These are phyloP conservation scores for Pegoplata infirma DNA, from an alignment of 2,888 invertebrate species.

Conservation along the genomic window DNA sequence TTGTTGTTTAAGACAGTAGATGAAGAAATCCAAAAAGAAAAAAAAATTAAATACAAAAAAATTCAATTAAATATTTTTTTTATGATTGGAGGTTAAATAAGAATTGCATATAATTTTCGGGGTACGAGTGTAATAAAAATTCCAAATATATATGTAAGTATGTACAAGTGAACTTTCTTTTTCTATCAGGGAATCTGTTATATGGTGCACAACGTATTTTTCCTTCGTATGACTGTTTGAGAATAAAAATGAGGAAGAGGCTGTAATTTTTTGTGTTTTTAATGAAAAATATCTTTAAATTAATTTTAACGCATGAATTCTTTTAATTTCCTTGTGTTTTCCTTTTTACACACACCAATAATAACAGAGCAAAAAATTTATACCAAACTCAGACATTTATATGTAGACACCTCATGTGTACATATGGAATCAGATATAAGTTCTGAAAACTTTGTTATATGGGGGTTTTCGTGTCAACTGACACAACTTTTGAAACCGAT, in stretches of 20 bases:
- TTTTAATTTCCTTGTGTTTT: slow-evolving; percentile 65
- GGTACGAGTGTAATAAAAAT: slow-evolving; percentile 44
- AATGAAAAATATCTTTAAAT: slow-evolving; percentile 64
- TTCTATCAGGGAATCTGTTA: too few relatives aligned
- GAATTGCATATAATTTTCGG: slow-evolving; percentile 37
- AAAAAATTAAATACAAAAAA: slow-evolving; percentile 24
- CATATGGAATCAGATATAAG: background rate
- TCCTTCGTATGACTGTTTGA: background rate
- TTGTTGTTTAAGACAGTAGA: slow-evolving; percentile 6
- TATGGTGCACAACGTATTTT: too few relatives aligned
- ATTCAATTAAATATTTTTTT: slow-evolving; percentile 53
- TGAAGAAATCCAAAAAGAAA: background rate
- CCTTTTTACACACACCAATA: background rate
- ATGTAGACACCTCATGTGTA: background rate
- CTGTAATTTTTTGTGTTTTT: slow-evolving; percentile 12
- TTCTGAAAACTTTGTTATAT: too few relatives aligned
- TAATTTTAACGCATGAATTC: slow-evolving; percentile 65
- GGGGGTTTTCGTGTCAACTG: too few relatives aligned
- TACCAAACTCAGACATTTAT: background rate
- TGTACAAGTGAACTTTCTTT: slow-evolving; percentile 48
- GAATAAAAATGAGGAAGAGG: background rate
- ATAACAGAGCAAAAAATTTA: too few relatives aligned
- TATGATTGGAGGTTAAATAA: slow-evolving; percentile 37
- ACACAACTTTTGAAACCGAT: too few relatives aligned
- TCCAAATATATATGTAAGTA: slow-evolving; percentile 10